phyloP scores from a whole-genome alignment of 1,140 invertebrate species.

The Cyphomyrmex costatus region DNA sequence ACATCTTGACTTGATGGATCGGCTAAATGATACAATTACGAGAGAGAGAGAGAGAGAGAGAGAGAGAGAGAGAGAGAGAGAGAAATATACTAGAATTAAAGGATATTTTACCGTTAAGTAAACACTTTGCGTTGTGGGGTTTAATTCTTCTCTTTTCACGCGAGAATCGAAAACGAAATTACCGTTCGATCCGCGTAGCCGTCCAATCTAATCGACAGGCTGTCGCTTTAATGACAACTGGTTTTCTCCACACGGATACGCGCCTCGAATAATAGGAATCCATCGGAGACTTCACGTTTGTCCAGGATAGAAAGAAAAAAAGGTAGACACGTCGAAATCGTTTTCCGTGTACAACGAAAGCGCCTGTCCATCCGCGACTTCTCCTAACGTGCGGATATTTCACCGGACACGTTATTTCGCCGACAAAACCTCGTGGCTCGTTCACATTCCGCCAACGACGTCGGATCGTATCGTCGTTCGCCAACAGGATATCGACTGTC shows the following conservation, averaged over 20 bases:
- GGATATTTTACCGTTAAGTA: background rate
- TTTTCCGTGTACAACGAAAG: constrained; percentile 38
- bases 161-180: constrained; percentile 10
- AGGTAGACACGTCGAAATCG: constrained; percentile 54
- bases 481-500: constrained; percentile 58
- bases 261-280: constrained; percentile 39
- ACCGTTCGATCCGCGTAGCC: constrained; percentile 28
- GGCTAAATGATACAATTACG: background rate
- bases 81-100: background rate
- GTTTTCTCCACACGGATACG: constrained; percentile 23
- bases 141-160: background rate
- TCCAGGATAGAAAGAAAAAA: constrained; percentile 2
- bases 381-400: constrained; percentile 61
- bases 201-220: constrained; percentile 50
- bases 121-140: background rate
- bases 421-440: constrained; percentile 65
- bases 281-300: constrained; percentile 47
- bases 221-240: constrained; percentile 10
- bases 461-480: constrained; percentile 57
- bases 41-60: background rate
- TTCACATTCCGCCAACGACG: constrained; percentile 68
- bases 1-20: background rate
- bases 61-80: too few relatives aligned
- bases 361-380: constrained; percentile 10
- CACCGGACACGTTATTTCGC: constrained; percentile 68